Evolutionary conservation across 2,797 vertebrate species (phyloP).

Genomic region (Darevskia nairensis): DNA sequence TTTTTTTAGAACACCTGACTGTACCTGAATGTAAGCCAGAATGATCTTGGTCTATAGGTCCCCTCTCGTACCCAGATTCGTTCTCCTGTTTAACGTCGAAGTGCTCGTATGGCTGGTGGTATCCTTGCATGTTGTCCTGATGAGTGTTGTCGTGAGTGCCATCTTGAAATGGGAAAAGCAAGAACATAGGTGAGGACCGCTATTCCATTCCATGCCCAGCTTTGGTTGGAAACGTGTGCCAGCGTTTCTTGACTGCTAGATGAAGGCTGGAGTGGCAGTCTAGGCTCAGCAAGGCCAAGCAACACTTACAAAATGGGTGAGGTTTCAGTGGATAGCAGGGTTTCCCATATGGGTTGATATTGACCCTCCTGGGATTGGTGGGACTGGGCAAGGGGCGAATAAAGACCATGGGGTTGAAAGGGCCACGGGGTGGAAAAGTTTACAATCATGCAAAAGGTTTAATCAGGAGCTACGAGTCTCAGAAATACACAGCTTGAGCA

Average conservation of each 20-base stretch:
- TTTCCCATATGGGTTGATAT: too few species aligned
- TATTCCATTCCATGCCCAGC: background rate
- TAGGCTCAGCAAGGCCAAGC: background rate
- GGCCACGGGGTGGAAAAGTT: too few species aligned
- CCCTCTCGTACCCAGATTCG: slow-evolving; percentile 68
- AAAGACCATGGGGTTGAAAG: too few species aligned
- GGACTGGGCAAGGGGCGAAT: too few species aligned
- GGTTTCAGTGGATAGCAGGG: too few species aligned
- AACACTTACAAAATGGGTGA: too few species aligned
- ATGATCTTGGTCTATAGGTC: slow-evolving; percentile 61
- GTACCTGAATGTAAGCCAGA: slow-evolving; percentile 65
- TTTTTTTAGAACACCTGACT: accelerated
- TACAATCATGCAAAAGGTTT: too few species aligned
- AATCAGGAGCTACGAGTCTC: too few species aligned
- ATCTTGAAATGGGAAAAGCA: slow-evolving; percentile 32
- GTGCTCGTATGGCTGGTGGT: slow-evolving; percentile 68
- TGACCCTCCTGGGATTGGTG: too few species aligned
- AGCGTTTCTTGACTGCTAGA: background rate
- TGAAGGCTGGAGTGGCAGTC: too few species aligned
- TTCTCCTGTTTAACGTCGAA: slow-evolving; percentile 66
- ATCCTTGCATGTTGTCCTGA: slow-evolving; percentile 56
- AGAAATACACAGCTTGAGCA: too few species aligned
- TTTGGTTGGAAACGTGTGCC: background rate
- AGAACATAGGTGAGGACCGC: background rate
- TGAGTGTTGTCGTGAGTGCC: slow-evolving; percentile 64